Base-by-base conservation (phyloP, 2,888 invertebrate genomes). In the Notocelia uddmanniana region DNA sequence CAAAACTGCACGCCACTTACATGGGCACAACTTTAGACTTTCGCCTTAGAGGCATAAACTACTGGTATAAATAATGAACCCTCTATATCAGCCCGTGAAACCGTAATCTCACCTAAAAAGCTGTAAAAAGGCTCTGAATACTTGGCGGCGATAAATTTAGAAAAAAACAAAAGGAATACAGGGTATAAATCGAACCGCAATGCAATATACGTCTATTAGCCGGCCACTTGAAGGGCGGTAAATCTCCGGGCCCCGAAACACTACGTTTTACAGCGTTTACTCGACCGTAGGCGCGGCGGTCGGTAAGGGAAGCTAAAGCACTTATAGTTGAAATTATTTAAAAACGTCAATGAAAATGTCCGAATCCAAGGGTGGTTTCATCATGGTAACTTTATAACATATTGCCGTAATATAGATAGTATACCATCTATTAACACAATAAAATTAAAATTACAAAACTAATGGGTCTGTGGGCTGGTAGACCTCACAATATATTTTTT, bases 191-290 rank as follows among this genome's bases (percentile, higher is more conserved):
- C 83, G 84, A 79, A 85, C 90, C 88, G 85, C 89, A 83, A 82
- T 81, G 91, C 91, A 89, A 92, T 92, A 92, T 91, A 92, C 89
- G 92, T 92, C 92, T 90, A 92, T 92, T 92, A 92, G 86, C 85
- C 80, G 83, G 83, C 84, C 87, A 86, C 88, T 89, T 86, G 89
- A 89, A 88, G 83, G 81, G 87, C 82, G 85, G 86, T 92, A 93
- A 92, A 92, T 92, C 92, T 91, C 78, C 80, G 81, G 78, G 84
- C 85, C 87, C 81, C 82, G 83, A 87, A 87, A 85, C 83, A 84
- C 82, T 79, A 79, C 83, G 83, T 86, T 88, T 90, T 87, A 89
- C 87, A 88, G 87, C 87, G 84, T 80, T 80, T 78, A 81, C 78
- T 75, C 74, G 64, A 69, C 73, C 69, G 62, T 75, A 74, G 71